These are phyloP conservation scores for Sphenopsis melanotis DNA, from an alignment of 2,797 vertebrate genomes.

Conservation along the genomic window DNA sequence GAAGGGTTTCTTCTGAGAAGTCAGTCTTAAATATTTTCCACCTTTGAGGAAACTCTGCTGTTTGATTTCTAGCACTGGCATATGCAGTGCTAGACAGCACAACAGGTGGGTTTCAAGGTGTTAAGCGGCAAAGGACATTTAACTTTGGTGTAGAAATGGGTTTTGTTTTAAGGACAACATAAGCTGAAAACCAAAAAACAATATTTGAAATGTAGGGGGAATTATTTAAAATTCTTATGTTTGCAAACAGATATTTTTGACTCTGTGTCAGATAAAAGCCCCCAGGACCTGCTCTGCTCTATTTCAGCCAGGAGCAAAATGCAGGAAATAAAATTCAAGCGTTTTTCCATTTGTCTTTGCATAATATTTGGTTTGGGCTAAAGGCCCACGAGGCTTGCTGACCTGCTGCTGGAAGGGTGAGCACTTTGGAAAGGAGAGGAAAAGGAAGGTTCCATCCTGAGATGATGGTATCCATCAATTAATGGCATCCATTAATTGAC, in stretches of 20 bases:
- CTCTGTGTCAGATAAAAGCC: not conserved
- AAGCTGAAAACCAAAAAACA: not conserved
- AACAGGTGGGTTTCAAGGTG: not conserved
- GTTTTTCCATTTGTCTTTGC: not conserved
- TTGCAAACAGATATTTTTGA: not conserved
- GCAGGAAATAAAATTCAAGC: not conserved
- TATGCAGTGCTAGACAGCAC: not conserved
- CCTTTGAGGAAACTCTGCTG: not conserved
- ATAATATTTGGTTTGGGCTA: not conserved
- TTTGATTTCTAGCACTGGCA: not conserved
- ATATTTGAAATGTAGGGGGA: not conserved
- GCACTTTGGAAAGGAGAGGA: not conserved
- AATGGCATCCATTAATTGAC: not conserved
- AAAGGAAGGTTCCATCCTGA: not conserved
- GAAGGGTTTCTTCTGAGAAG: not conserved
- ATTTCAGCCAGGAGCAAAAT: not conserved
- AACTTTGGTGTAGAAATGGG: not conserved
- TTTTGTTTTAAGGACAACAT: not conserved
- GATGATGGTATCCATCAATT: not conserved
- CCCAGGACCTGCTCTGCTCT: not conserved
- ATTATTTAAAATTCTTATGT: not conserved
- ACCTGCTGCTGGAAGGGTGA: not conserved
- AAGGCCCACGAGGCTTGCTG: fast-evolving
- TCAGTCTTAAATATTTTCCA: not conserved
- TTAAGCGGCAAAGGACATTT: not conserved